Base-by-base conservation (phyloP, 2,888 invertebrate species). In the Axea sp. region DNA sequence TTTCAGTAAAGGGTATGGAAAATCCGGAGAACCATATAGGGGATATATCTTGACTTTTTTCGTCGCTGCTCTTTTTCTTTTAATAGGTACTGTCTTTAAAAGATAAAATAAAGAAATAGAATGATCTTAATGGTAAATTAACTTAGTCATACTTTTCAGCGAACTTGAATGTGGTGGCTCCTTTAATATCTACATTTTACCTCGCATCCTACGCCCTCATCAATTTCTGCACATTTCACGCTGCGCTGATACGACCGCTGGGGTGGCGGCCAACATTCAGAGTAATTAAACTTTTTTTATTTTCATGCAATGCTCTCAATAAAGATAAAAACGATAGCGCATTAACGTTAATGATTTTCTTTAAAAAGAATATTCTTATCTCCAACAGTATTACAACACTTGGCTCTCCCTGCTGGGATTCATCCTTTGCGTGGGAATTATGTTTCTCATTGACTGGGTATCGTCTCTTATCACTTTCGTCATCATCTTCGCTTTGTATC, bases 211-310 rank as follows among this genome's bases (percentile, higher is more conserved):
- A 97, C 86, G 96, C 96, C 9, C 91, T 97, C 72, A 96, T 97
- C 83, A 97, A 97, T 89, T 97, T 96, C 89, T 96, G 97, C 86
- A 96, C 96, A 15, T 97, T 97, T 89, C 97, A 97, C 88, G 96
- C 96, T 1, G 95, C 96, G 0, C 89, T 96, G 30, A 92, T 96
- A 15, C 93, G 95, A 69, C 95, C 96, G 0, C 89, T 96, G 11
- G 96, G 96, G n/a, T 96, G 96, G 96, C 90, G 96, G 74, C 96
- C 96, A 57, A 95, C 95, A 1, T 96, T 96, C 87, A 92, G 92
- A 88, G 95, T 95, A 90, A 89, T 88, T 79, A 68, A 55, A 47
- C 37, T 41, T 69, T 45, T 53, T 69, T 60, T 60, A 65, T 59
- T 30, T 49, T 3, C 49, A 26, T 31, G 41, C 45, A 45, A 43